A percentile compares a stretch with the other conserved stretches of the same genome.
phyloP scores from a whole-genome alignment of 2,113 vertebrate genomes.

The Oncorhynchus masou region DNA sequence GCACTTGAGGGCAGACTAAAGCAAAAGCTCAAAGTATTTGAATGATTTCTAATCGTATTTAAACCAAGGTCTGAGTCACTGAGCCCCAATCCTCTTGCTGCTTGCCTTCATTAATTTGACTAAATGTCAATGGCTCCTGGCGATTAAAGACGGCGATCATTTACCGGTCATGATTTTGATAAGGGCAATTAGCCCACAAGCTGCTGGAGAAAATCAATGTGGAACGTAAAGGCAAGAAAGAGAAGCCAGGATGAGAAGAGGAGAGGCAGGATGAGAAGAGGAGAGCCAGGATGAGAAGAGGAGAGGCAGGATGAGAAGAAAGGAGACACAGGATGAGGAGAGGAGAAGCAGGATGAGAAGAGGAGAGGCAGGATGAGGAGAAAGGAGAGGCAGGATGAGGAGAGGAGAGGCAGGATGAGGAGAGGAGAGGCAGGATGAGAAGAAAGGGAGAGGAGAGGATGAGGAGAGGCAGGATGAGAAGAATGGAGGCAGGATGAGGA shows the following conservation, averaged over 20 bases:
- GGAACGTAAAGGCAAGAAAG: conserved; percentile 8
- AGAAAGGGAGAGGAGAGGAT: too few species aligned
- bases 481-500: too few species aligned
- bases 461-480: too few species aligned
- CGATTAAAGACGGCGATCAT: conserved; percentile 64
- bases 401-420: too few species aligned
- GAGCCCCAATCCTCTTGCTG: conserved; percentile 31
- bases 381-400: too few species aligned
- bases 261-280: neutral
- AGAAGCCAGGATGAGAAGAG: conserved; percentile 14
- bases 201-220: conserved; percentile 66
- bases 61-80: neutral
- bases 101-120: conserved; percentile 67
- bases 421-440: too few species aligned
- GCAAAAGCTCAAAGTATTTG: too few species aligned
- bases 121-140: conserved; percentile 73
- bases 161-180: conserved; percentile 72
- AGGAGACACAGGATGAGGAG: too few species aligned
- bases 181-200: conserved; percentile 74
- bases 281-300: too few species aligned
- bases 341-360: neutral
- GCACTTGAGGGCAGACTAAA: neutral
- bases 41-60: too few species aligned
- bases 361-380: neutral
- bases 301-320: too few species aligned